phyloP scores from a whole-genome alignment of 2,797 vertebrate species.

The Borostomias antarcticus region DNA sequence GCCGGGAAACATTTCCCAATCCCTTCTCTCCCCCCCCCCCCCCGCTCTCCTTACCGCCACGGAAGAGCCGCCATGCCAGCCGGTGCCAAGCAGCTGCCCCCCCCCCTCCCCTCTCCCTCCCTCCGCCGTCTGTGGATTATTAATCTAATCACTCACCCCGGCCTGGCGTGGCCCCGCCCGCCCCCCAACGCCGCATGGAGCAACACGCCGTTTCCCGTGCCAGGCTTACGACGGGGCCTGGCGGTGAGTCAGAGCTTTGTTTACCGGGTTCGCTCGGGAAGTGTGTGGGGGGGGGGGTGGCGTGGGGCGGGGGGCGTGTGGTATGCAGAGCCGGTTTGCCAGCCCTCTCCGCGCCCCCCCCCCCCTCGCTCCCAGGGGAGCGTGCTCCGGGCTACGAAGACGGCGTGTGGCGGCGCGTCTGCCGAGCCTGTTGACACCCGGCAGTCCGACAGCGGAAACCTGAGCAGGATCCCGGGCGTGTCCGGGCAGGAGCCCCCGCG shows the following conservation, averaged over 20 bases:
- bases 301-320: conserved; percentile 39
- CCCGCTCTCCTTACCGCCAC: no score
- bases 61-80: not conserved
- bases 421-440: no score
- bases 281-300: conserved; percentile 30
- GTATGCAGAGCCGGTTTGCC: no score
- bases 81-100: conserved; percentile 59
- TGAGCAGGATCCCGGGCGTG: no score
- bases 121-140: conserved; percentile 40
- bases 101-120: no score
- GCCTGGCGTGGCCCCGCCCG: conserved; percentile 30
- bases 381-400: no score
- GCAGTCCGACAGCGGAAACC: no score
- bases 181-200: conserved; percentile 15
- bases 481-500: no score
- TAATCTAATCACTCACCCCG: conserved; percentile 59
- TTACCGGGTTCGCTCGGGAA: no score
- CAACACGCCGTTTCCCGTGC: conserved; percentile 26
- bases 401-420: no score
- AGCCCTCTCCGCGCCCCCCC: no score
- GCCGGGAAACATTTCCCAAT: conserved; percentile 62
- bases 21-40: conserved; percentile 13
- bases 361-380: no score
- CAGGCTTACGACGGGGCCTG: conserved; percentile 35
- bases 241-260: conserved; percentile 7